phyloP scores from a whole-genome alignment of 2,113 vertebrate genomes.

The Oplegnathus fasciatus region DNA sequence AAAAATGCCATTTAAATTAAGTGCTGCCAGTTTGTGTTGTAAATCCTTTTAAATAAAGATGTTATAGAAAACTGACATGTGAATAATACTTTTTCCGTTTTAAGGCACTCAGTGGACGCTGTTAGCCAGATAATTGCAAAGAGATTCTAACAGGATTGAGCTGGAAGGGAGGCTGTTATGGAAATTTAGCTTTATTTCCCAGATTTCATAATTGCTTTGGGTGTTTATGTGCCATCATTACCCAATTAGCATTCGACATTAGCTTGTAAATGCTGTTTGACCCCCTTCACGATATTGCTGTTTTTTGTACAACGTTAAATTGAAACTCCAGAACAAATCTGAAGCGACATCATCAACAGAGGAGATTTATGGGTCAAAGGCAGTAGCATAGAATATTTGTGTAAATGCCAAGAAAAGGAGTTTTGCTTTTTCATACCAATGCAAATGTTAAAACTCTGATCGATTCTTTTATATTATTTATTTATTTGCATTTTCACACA shows the following conservation, averaged over 20 bases:
- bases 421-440: neutral
- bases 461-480: no score
- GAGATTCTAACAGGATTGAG: neutral
- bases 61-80: slow-evolving; percentile 41
- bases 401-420: neutral
- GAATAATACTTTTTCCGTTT: neutral
- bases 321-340: neutral
- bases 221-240: neutral
- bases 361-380: neutral
- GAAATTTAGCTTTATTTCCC: neutral
- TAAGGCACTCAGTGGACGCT: neutral
- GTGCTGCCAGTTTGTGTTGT: slow-evolving; percentile 75
- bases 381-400: neutral
- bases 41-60: slow-evolving; percentile 81
- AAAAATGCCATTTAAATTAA: slow-evolving; percentile 61
- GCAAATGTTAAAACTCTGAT: no score
- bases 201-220: neutral
- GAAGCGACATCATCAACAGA: neutral
- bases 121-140: neutral
- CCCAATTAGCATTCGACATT: neutral
- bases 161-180: neutral
- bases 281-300: neutral
- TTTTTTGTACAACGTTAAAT: neutral
- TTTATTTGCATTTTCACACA: no score
- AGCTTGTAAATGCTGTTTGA: neutral